Evolutionary conservation across 2,113 vertebrate genomes (phyloP).

Genomic region (Crotalus tigris): DNA sequence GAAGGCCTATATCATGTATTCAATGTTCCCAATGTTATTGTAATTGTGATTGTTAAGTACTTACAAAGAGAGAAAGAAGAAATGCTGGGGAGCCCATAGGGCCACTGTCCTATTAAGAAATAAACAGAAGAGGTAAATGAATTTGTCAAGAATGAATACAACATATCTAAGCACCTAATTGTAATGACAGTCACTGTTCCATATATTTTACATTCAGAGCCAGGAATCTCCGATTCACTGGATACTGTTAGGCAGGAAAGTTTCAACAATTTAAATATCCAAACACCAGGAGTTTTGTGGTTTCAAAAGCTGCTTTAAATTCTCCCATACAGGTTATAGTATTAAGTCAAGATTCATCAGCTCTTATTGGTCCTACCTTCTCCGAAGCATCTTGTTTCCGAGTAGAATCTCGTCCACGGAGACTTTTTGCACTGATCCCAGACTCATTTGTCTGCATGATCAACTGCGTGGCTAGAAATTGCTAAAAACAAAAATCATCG

Average conservation of each 20-base stretch:
- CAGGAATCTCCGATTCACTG: background rate
- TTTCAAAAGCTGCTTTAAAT: background rate
- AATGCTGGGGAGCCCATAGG: constrained; percentile 99
- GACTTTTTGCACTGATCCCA: constrained; percentile 97
- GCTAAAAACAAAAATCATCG: constrained; percentile 70
- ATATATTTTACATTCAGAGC: background rate
- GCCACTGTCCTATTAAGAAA: constrained; percentile 99
- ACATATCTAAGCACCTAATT: constrained; percentile 46
- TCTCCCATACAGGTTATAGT: background rate
- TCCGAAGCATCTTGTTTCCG: constrained; percentile 95
- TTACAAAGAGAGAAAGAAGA: constrained; percentile 99
- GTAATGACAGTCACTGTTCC: constrained; percentile 60
- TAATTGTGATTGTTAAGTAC: constrained; percentile 81
- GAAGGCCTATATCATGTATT: background rate
- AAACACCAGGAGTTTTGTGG: background rate
- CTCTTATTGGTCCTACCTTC: constrained; percentile 80
- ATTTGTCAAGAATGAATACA: constrained; percentile 68
- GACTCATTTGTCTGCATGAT: constrained; percentile 99
- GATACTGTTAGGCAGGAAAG: background rate
- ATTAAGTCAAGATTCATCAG: background rate
- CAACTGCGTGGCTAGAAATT: constrained; percentile 98
- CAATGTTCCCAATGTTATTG: constrained; percentile 27
- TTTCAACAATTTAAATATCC: background rate
- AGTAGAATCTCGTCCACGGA: constrained; percentile 92
- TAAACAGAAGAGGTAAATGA: constrained; percentile 86